Evolutionary conservation across 1,140 invertebrate species (phyloP).

Genomic region (Achroia grisella): DNA sequence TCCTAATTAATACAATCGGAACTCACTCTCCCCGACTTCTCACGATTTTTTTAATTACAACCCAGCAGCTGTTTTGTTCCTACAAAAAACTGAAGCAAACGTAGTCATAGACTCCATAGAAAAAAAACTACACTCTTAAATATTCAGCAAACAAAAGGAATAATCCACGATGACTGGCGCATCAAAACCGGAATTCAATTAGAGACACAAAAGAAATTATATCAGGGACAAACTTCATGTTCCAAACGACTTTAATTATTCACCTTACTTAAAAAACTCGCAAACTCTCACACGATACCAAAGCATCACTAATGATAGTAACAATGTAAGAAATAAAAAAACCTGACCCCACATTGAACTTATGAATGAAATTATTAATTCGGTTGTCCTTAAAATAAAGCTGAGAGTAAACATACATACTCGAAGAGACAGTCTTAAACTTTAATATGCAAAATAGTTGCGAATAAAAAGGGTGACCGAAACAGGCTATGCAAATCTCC

Average conservation of each 20-base stretch:
- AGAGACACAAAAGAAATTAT: conserved; percentile 60
- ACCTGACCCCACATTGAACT: conserved; percentile 54
- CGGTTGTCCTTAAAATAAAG: conserved; percentile 63
- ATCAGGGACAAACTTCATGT: conserved; percentile 51
- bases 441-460: conserved; percentile 61
- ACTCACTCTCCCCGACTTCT: conserved; percentile 45
- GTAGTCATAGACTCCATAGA: conserved; percentile 24
- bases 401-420: conserved; percentile 60
- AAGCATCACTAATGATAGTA: conserved; percentile 57
- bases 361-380: conserved; percentile 61
- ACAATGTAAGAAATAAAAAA: conserved; percentile 54
- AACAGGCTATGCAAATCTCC: conserved; percentile 68
- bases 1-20: conserved; percentile 45
- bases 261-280: conserved; percentile 26
- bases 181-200: conserved; percentile 69
- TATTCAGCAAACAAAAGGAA: conserved; percentile 63
- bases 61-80: conserved; percentile 59
- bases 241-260: conserved; percentile 58
- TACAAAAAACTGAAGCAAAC: conserved; percentile 41
- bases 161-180: conserved; percentile 54
- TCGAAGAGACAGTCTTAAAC: conserved; percentile 52
- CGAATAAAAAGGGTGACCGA: conserved; percentile 44
- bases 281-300: conserved; percentile 56
- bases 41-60: conserved; percentile 68
- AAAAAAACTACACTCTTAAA: conserved; percentile 43